phyloP scores from a whole-genome alignment of 2,113 vertebrate species.

The Nannobrachium achirus region DNA sequence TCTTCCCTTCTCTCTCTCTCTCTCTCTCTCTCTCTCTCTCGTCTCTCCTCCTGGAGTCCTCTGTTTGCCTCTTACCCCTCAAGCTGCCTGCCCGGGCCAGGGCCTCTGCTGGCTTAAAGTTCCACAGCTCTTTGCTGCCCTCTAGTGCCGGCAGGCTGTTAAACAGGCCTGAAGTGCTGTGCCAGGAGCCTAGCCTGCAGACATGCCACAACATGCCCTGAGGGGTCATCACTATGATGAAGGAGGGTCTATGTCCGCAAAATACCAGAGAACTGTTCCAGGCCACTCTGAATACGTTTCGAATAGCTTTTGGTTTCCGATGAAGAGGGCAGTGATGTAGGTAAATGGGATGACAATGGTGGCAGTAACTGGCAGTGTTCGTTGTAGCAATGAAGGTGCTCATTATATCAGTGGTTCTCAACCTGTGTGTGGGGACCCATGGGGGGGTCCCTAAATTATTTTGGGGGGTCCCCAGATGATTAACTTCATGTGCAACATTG shows the following conservation, averaged over 20 bases:
- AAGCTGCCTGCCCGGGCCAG: too few relatives aligned
- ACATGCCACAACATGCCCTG: conserved; percentile 24
- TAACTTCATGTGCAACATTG: too few relatives aligned
- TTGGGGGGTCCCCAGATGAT: too few relatives aligned
- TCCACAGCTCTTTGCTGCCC: conserved; percentile 71
- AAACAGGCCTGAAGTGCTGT: not conserved
- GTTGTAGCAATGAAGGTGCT: too few relatives aligned
- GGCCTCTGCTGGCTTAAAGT: not conserved
- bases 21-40: conserved; percentile 21
- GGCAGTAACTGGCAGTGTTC: too few relatives aligned
- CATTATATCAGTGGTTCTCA: too few relatives aligned
- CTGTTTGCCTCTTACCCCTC: not conserved
- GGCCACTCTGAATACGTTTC: not conserved
- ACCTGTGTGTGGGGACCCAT: too few relatives aligned
- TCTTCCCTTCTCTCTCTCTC: conserved; percentile 4
- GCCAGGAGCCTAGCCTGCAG: conserved; percentile 23
- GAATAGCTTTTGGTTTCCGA: too few relatives aligned
- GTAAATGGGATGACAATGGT: not conserved
- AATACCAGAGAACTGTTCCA: conserved; percentile 7
- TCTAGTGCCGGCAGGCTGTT: conserved; percentile 56
- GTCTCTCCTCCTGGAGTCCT: not conserved
- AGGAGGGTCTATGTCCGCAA: conserved; percentile 6
- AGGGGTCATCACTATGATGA: conserved; percentile 11
- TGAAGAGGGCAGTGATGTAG: not conserved
- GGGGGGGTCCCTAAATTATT: too few relatives aligned